Evolutionary conservation across 2,888 invertebrate genomes (phyloP).

Genomic region (Deilephila elpenor): DNA sequence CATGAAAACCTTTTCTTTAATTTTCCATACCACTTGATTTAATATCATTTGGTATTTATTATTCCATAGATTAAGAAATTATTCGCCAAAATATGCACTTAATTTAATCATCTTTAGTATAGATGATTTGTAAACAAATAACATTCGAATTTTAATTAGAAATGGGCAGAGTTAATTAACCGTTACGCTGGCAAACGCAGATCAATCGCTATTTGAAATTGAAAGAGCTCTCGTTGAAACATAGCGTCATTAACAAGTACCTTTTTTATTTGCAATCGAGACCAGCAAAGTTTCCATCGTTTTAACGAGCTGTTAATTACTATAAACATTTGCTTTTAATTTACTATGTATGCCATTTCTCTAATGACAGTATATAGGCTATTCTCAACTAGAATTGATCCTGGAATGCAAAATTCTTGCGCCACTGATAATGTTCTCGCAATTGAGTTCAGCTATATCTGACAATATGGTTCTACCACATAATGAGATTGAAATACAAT

Average conservation of each 20-base stretch:
- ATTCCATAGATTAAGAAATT: too few relatives aligned
- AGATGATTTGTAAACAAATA: not conserved
- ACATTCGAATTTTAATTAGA: not conserved
- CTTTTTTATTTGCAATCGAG: not conserved
- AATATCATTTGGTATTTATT: too few relatives aligned
- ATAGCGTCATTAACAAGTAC: not conserved
- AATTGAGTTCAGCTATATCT: too few relatives aligned
- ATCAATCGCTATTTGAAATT: conserved; percentile 2
- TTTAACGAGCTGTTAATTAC: conserved; percentile 16
- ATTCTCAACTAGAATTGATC: not conserved
- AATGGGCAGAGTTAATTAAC: not conserved
- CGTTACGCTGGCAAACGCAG: not conserved
- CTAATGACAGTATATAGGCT: not conserved
- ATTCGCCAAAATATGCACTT: too few relatives aligned
- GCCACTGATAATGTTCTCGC: too few relatives aligned
- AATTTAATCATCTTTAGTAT: too few relatives aligned
- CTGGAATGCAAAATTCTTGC: too few relatives aligned
- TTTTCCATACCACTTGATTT: too few relatives aligned
- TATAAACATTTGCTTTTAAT: conserved; percentile 5
- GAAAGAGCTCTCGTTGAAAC: not conserved
- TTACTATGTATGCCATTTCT: not conserved
- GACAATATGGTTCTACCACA: too few relatives aligned
- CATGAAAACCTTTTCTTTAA: too few relatives aligned
- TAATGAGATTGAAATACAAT: too few relatives aligned
- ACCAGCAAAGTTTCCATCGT: conserved; percentile 9